A percentile compares a stretch with the other conserved stretches of the same genome.
These are phyloP conservation scores for Conomelus anceps DNA, from an alignment of 2,888 invertebrate genomes.

Conservation along the genomic window DNA sequence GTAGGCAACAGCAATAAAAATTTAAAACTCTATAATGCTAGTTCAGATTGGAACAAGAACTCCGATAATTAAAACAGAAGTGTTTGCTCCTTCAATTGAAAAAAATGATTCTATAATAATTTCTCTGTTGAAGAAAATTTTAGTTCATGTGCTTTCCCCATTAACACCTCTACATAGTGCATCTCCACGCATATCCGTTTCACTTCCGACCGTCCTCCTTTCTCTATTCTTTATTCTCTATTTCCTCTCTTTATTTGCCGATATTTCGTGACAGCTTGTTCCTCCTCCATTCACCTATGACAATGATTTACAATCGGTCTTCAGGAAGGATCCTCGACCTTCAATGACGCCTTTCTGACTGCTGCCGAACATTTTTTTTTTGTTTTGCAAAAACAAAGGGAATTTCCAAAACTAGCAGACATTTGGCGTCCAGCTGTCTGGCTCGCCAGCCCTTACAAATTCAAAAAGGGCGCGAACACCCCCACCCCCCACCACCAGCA, in stretches of 20 bases:
- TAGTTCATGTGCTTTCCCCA: too few species aligned
- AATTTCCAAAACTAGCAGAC: background rate
- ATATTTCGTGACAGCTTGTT: too few species aligned
- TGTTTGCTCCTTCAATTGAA: too few species aligned
- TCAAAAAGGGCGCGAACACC: background rate
- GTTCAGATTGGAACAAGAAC: too few species aligned
- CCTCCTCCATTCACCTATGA: background rate
- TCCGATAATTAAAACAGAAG: too few species aligned
- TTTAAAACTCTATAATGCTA: too few species aligned
- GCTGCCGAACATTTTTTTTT: background rate
- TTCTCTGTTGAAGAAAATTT: too few species aligned
- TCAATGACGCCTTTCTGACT: background rate
- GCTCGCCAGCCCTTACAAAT: too few species aligned
- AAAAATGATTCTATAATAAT: too few species aligned
- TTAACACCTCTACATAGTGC: too few species aligned
- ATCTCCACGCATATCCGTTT: background rate
- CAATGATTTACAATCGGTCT: background rate
- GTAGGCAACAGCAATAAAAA: too few species aligned
- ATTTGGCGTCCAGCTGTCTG: background rate
- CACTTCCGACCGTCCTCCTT: background rate
- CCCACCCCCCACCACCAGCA: background rate
- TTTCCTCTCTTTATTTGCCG: background rate
- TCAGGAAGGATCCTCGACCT: background rate
- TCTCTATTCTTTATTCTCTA: background rate
- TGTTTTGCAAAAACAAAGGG: background rate